phyloP scores from a whole-genome alignment of 2,113 vertebrate species.

The Ceyx margarethae region DNA sequence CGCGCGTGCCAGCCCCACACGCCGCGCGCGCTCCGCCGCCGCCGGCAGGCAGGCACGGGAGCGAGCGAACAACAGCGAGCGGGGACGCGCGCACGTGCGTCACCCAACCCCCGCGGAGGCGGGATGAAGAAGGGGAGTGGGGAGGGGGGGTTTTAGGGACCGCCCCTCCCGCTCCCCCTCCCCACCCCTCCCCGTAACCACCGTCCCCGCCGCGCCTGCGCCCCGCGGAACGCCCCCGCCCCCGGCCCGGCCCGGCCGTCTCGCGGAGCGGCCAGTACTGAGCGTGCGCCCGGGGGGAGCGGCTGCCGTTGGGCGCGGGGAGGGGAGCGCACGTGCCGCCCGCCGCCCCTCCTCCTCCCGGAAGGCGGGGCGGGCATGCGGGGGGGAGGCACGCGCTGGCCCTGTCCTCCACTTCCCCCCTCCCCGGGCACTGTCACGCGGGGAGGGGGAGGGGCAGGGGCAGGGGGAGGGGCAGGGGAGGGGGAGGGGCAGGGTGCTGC shows the following conservation, averaged over 20 bases:
- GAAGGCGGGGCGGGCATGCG: not conserved
- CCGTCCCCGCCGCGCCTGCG: not conserved
- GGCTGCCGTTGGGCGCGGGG: not conserved
- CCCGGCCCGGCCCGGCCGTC: not conserved
- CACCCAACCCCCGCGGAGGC: not conserved
- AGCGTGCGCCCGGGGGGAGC: not conserved
- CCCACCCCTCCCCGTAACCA: not conserved
- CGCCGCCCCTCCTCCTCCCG: not conserved
- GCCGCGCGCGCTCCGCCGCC: conserved; percentile 53
- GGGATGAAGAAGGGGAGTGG: not conserved
- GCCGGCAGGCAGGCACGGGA: not conserved
- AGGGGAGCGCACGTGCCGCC: not conserved
- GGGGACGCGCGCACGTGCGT: conserved; percentile 13
- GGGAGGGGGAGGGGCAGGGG: conserved; percentile 4
- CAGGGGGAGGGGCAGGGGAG: not conserved
- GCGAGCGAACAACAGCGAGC: conserved; percentile 20
- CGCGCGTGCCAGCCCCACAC: conserved; percentile 61
- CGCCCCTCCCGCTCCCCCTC: not conserved
- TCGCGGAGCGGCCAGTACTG: not conserved
- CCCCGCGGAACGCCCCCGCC: not conserved
- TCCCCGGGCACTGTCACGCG: not conserved
- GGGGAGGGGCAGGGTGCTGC: conserved; percentile 31
- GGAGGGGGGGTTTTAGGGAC: not conserved
- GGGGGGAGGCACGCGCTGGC: conserved; percentile 13
- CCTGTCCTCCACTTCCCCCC: not conserved